phyloP scores from a whole-genome alignment of 2,888 invertebrate species.

The Hypsopygia costalis region DNA sequence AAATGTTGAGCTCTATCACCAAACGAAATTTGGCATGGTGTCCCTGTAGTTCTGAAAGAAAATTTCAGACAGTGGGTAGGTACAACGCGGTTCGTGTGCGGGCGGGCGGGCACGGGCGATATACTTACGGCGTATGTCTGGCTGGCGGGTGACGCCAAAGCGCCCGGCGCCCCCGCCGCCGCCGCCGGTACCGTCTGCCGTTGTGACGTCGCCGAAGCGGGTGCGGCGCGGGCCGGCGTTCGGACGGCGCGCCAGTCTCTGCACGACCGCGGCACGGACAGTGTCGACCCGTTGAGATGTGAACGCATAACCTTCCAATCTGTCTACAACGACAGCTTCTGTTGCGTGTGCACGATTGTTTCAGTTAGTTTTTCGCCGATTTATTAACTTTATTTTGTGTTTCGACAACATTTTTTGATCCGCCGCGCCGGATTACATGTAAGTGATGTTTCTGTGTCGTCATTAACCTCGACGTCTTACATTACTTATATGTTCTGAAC shows the following conservation, averaged over 20 bases:
- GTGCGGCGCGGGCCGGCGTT: too few species aligned
- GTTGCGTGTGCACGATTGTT: constrained; percentile 55
- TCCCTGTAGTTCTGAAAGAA: constrained; percentile 33
- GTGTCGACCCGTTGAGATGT: constrained; percentile 77
- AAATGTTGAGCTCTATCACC: constrained; percentile 29
- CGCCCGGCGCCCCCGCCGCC: constrained; percentile 42
- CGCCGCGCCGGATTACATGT: constrained; percentile 51
- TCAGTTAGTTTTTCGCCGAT: constrained; percentile 42
- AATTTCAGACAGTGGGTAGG: constrained; percentile 31
- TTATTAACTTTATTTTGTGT: constrained; percentile 60
- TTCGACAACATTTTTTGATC: constrained; percentile 36
- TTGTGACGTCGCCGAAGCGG: constrained; percentile 26
- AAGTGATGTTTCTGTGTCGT: constrained; percentile 67
- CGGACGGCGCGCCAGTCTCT: constrained; percentile 54
- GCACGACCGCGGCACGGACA: constrained; percentile 74
- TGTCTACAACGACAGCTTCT: constrained; percentile 74
- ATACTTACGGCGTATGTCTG: constrained; percentile 36
- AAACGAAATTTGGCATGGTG: constrained; percentile 34
- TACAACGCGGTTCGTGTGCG: constrained; percentile 25
- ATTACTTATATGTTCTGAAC: constrained; percentile 51
- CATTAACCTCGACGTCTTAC: constrained; percentile 49
- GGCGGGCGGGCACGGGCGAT: constrained; percentile 21
- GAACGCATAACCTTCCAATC: constrained; percentile 67
- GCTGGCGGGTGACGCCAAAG: constrained; percentile 53
- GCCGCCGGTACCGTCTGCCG: constrained; percentile 25